Conservation (phyloP, 2,888 invertebrate species). For the Anoncus sp. region DNA sequence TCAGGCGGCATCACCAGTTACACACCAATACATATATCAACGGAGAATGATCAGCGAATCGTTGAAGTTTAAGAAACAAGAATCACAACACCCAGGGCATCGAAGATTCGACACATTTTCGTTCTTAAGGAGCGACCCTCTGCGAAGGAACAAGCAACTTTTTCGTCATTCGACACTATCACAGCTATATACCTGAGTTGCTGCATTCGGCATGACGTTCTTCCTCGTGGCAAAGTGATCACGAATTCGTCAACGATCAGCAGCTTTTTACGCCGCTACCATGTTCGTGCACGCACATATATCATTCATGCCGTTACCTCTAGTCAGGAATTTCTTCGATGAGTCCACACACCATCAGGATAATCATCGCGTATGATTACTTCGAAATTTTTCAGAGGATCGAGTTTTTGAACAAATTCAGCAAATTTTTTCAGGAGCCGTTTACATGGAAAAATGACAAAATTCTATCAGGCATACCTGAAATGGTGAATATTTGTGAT, state of each 20-base stretch:
- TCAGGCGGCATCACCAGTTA: background rate
- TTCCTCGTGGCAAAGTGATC: constrained; percentile 42
- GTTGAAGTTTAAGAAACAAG: constrained; percentile 6
- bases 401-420: background rate
- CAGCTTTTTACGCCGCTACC: constrained; percentile 33
- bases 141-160: constrained; percentile 32
- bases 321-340: constrained; percentile 26
- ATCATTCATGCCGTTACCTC: constrained; percentile 61
- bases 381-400: background rate
- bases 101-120: constrained; percentile 43
- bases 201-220: background rate
- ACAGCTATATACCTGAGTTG: background rate
- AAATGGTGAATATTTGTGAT: background rate
- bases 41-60: background rate
- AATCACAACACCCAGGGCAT: constrained; percentile 24
- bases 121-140: constrained; percentile 20
- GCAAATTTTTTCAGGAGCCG: background rate
- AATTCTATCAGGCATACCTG: background rate
- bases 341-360: background rate
- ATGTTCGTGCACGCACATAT: constrained; percentile 55
- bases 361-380: background rate
- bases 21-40: background rate
- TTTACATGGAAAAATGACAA: background rate
- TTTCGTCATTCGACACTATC: constrained; percentile 24
- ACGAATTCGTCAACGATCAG: constrained; percentile 29